Base-by-base conservation (phyloP, 2,888 invertebrate species). In the Eilema caniola region DNA sequence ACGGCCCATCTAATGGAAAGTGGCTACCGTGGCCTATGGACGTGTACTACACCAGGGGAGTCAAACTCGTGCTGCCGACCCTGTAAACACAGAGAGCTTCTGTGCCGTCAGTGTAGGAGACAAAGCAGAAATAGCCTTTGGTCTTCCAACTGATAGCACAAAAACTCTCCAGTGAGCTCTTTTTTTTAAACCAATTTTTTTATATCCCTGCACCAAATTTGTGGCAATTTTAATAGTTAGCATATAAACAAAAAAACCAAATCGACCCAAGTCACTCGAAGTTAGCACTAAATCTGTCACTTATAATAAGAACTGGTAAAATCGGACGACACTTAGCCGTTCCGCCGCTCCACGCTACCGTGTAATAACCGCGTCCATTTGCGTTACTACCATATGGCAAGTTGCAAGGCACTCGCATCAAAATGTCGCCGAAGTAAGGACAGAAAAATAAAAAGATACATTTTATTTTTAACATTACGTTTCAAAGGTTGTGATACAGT, bases 351-450 rank as follows among this genome's bases (percentile, higher is more conserved):
- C 83, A 84, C 84, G 84, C 85, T 88, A 84, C 88, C 83, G 85
- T 82, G 81, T 81, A 83, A 85, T 88, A 87, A 85, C 83, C 69
- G 76, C 75, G 82, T 73, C 78, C 83, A 82, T 86, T 87, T 80
- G 80, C 75, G 83, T 81, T 76, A 82, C 82, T 81, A 72, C 72
- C 73, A 77, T 78, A 70, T 74, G 65, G 62, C 56, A 28, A 53
- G 62, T 47, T 7, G 60, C 12, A 31, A 66, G 62, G 59, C 67
- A 64, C 59, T 75, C 66, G 75, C 76, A 76, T 80, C 73, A 81
- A 84, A 86, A 85, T 84, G 83, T 83, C 83, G 72, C 73, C 73
- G 59, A 24, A 71, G 83, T 86, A 88, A 66, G 67, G 86, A 75
- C 77, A 83, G 83, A 76, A 81, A 82, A 85, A 83, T 75, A 79